Percentiles rank a stretch among this genome's conserved stretches.
Evolutionary conservation across 2,888 invertebrate species (phyloP).

Genomic region (Drosophila ezoana): DNA sequence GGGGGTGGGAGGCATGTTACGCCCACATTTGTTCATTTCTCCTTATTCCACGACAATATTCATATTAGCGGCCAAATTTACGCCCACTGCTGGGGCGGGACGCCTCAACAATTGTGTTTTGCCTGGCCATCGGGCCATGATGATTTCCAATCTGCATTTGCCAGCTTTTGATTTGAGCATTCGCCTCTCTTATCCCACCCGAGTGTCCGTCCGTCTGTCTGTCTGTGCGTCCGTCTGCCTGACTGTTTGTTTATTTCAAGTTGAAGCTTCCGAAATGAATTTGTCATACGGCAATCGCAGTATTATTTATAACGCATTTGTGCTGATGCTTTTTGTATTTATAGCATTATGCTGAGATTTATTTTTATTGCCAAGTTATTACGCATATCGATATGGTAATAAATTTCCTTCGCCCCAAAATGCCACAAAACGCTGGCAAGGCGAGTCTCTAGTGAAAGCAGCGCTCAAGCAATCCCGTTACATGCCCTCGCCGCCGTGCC

Average conservation of each 20-base stretch:
- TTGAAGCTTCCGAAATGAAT: slow-evolving; percentile 66
- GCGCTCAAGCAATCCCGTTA: slow-evolving; percentile 17
- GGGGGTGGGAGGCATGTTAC: slow-evolving; percentile 20
- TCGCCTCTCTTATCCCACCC: background rate
- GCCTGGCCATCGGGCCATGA: slow-evolving; percentile 61
- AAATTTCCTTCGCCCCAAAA: slow-evolving; percentile 63
- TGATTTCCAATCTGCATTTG: slow-evolving; percentile 63
- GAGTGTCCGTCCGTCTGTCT: slow-evolving; percentile 6
- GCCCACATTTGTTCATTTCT: slow-evolving; percentile 72
- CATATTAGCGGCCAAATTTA: slow-evolving; percentile 77
- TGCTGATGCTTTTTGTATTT: slow-evolving; percentile 76
- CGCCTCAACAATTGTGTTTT: slow-evolving; percentile 43
- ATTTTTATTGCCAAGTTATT: slow-evolving; percentile 81
- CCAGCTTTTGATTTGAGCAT: slow-evolving; percentile 47
- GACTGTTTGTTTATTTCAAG: slow-evolving; percentile 45
- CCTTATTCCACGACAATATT: slow-evolving; percentile 72
- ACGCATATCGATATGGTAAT: slow-evolving; percentile 80
- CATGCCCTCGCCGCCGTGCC: background rate
- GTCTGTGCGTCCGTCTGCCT: background rate
- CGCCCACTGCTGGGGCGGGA: slow-evolving; percentile 27
- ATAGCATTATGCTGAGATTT: slow-evolving; percentile 76
- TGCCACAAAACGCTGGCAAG: slow-evolving; percentile 48
- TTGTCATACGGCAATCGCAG: slow-evolving; percentile 70
- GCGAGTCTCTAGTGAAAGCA: slow-evolving; percentile 66
- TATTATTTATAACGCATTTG: slow-evolving; percentile 78